phyloP scores from a whole-genome alignment of 2,113 vertebrate species.

The Isurus oxyrinchus region DNA sequence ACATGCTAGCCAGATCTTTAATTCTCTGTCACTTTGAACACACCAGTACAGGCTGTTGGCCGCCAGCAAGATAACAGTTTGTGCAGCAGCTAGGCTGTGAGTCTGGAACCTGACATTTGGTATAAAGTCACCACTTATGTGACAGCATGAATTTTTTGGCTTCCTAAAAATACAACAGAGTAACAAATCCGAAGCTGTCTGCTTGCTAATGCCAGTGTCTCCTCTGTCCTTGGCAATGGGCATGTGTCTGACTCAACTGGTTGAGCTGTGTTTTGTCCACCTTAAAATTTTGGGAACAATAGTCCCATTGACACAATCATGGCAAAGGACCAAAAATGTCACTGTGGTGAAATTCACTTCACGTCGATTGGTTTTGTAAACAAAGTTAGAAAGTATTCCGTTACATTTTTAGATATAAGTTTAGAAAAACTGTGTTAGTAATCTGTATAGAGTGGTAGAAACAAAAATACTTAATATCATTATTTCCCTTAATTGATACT shows the following conservation, averaged over 20 bases:
- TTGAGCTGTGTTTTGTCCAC: background rate
- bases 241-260: background rate
- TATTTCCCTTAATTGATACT: background rate
- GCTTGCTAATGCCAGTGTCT: conserved; percentile 37
- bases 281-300: background rate
- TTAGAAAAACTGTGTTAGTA: background rate
- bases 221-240: background rate
- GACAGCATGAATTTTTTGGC: conserved; percentile 45
- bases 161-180: conserved; percentile 48
- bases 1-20: conserved; percentile 44
- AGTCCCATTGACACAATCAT: background rate
- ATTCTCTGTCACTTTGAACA: conserved; percentile 43
- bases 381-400: background rate
- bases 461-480: background rate
- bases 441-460: background rate
- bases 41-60: conserved; percentile 27
- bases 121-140: conserved; percentile 38
- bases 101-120: conserved; percentile 42
- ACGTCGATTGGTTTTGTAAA: background rate
- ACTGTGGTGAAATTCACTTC: background rate
- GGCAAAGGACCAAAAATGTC: background rate
- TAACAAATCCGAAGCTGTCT: conserved; percentile 41
- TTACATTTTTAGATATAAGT: background rate
- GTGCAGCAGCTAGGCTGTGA: conserved; percentile 39
- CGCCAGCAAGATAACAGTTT: conserved; percentile 44